Percentiles rank a stretch among this genome's conserved stretches.
Evolutionary conservation across 2,888 invertebrate species (phyloP).

Genomic region (Melanostoma scalare): DNA sequence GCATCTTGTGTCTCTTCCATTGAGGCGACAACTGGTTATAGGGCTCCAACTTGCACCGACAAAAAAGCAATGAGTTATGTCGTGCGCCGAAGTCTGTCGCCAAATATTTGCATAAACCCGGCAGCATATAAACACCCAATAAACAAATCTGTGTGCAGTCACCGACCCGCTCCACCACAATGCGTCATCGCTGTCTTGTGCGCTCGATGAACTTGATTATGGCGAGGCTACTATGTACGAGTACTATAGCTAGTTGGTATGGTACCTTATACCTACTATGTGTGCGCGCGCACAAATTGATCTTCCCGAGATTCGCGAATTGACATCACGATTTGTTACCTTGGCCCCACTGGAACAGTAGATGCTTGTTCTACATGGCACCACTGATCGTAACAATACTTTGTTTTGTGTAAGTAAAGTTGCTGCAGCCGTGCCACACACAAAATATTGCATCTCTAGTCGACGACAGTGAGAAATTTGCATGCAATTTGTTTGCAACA

Average conservation of each 20-base stretch:
- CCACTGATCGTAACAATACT: slow-evolving; percentile 60
- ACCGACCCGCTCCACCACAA: slow-evolving; percentile 11
- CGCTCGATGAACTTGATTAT: slow-evolving; percentile 67
- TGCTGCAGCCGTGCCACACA: slow-evolving; percentile 38
- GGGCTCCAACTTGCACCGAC: slow-evolving; percentile 10
- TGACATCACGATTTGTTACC: slow-evolving; percentile 73
- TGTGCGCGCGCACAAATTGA: slow-evolving; percentile 68
- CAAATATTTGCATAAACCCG: slow-evolving; percentile 56
- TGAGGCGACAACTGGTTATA: slow-evolving; percentile 44
- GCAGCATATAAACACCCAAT: slow-evolving; percentile 59
- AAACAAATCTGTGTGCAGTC: slow-evolving; percentile 42
- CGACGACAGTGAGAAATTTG: slow-evolving; percentile 70
- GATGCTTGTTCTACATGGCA: slow-evolving; percentile 65
- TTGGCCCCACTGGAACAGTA: slow-evolving; percentile 60
- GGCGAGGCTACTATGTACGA: slow-evolving; percentile 30
- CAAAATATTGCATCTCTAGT: slow-evolving; percentile 62
- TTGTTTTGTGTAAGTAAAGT: slow-evolving; percentile 26
- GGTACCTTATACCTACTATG: slow-evolving; percentile 7
- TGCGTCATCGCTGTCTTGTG: slow-evolving; percentile 58
- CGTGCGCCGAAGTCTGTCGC: slow-evolving; percentile 58
- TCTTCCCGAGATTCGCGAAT: slow-evolving; percentile 68
- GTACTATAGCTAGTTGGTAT: too few species aligned
- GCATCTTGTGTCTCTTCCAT: slow-evolving; percentile 44
- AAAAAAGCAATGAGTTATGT: slow-evolving; percentile 50
- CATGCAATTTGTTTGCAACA: slow-evolving; percentile 69